Evolutionary conservation across 2,888 invertebrate genomes (phyloP).

Genomic region (Tachina lurida): DNA sequence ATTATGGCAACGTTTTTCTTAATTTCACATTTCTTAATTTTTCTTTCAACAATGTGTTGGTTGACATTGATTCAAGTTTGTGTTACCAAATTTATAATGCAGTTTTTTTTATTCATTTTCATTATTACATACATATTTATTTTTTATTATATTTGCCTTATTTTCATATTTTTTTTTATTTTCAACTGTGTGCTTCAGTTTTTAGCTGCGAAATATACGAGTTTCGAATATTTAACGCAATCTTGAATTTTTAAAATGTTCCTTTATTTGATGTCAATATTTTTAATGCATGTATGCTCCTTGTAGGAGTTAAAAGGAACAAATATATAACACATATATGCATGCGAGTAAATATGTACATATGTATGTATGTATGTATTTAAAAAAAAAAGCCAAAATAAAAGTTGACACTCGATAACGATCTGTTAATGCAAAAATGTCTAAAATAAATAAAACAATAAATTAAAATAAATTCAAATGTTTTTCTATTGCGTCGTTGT

Average conservation of each 20-base stretch:
- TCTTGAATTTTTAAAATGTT: slow-evolving; percentile 66
- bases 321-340: too few relatives aligned
- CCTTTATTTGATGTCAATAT: slow-evolving; percentile 14
- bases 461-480: slow-evolving; percentile 19
- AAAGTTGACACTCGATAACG: slow-evolving; percentile 43
- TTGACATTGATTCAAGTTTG: slow-evolving; percentile 29
- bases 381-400: slow-evolving; percentile 9
- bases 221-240: slow-evolving; percentile 76
- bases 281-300: slow-evolving; percentile 26
- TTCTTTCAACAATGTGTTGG: slow-evolving; percentile 36
- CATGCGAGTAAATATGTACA: neutral
- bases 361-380: neutral
- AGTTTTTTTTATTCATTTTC: slow-evolving; percentile 32
- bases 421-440: slow-evolving; percentile 24
- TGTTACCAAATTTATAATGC: slow-evolving; percentile 58
- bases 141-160: slow-evolving; percentile 12
- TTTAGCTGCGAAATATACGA: slow-evolving; percentile 76
- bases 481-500: neutral
- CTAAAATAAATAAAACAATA: neutral
- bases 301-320: too few relatives aligned
- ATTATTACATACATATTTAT: slow-evolving; percentile 28
- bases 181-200: slow-evolving; percentile 22
- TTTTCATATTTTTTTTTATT: neutral
- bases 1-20: slow-evolving; percentile 79
- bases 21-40: slow-evolving; percentile 76